phyloP scores from a whole-genome alignment of 2,113 vertebrate genomes.

The Pseudorhombus dupliciocellatus region DNA sequence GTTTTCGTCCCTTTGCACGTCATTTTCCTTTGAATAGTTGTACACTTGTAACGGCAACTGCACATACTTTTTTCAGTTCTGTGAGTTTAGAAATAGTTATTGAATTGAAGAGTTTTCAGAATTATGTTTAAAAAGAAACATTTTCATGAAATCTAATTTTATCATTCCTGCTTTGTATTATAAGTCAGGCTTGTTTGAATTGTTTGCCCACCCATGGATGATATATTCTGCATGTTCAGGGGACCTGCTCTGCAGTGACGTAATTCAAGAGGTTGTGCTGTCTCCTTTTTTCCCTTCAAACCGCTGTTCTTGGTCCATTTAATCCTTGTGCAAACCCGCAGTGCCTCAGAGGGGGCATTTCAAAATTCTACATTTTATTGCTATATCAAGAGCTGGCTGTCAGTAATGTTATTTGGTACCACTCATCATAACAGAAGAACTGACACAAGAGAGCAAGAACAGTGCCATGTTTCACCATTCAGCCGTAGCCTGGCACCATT shows the following conservation, averaged over 20 bases:
- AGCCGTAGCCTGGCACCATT: slow-evolving; percentile 22
- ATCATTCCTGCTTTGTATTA: no score
- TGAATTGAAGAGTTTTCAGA: no score
- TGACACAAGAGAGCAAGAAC: background rate
- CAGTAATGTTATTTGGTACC: slow-evolving; percentile 15
- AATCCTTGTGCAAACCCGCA: slow-evolving; percentile 2
- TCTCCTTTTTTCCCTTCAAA: background rate
- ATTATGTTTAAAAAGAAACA: no score
- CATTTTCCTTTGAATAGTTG: background rate
- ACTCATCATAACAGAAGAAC: slow-evolving; percentile 17
- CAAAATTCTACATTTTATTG: slow-evolving; percentile 5
- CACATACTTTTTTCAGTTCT: no score
- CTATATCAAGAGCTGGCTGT: slow-evolving; percentile 21
- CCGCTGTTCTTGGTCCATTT: background rate
- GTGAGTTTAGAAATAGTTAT: no score
- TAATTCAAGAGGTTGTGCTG: background rate
- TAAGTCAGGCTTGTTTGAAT: no score
- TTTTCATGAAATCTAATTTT: no score
- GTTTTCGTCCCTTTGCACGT: no score
- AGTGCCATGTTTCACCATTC: slow-evolving; percentile 23
- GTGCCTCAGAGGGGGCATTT: background rate
- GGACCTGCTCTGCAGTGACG: background rate
- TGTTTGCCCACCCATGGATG: no score
- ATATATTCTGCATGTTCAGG: background rate
- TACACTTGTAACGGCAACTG: background rate